A percentile compares a stretch with the other conserved stretches of the same genome.
Evolutionary conservation across 1,140 invertebrate genomes (phyloP).

Genomic region (Drosophila arizonae): DNA sequence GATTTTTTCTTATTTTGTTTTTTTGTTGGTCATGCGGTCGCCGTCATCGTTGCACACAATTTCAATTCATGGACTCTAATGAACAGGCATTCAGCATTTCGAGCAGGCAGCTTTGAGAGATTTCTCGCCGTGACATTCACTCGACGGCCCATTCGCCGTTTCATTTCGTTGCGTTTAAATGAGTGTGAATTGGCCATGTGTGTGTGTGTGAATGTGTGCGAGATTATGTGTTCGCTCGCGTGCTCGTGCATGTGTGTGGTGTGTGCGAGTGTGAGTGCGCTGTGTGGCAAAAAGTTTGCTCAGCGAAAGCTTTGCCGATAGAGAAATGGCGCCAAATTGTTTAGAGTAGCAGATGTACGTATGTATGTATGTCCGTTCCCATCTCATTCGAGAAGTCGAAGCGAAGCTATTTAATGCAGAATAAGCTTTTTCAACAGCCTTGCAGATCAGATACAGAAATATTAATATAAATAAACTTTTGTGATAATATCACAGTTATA

Average conservation of each 20-base stretch:
- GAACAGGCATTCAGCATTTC: slow-evolving; percentile 62
- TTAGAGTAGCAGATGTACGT: slow-evolving; percentile 13
- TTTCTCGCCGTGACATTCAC: slow-evolving; percentile 60
- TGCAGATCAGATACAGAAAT: too few relatives aligned
- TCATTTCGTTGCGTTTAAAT: slow-evolving; percentile 60
- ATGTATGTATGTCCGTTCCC: background rate
- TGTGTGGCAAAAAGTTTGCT: slow-evolving; percentile 26
- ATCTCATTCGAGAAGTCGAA: slow-evolving; percentile 8
- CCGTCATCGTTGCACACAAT: slow-evolving; percentile 66
- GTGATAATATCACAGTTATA: too few relatives aligned
- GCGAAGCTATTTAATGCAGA: slow-evolving; percentile 19
- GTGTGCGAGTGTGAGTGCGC: slow-evolving; percentile 14
- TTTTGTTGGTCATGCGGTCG: slow-evolving; percentile 50
- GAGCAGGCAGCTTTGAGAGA: slow-evolving; percentile 49
- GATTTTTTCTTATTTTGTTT: slow-evolving; percentile 24
- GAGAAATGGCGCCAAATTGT: slow-evolving; percentile 23
- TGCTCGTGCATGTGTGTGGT: slow-evolving; percentile 17
- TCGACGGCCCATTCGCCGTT: slow-evolving; percentile 51
- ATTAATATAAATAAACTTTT: too few relatives aligned
- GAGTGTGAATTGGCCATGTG: slow-evolving; percentile 58
- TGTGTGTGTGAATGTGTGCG: slow-evolving; percentile 13
- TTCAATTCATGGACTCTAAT: slow-evolving; percentile 83
- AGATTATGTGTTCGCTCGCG: slow-evolving; percentile 7
- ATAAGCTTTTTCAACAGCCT: slow-evolving; percentile 24
- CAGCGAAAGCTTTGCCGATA: slow-evolving; percentile 48